Base-by-base conservation (phyloP, 2,888 invertebrate species). In the Patella ulyssiponensis region DNA sequence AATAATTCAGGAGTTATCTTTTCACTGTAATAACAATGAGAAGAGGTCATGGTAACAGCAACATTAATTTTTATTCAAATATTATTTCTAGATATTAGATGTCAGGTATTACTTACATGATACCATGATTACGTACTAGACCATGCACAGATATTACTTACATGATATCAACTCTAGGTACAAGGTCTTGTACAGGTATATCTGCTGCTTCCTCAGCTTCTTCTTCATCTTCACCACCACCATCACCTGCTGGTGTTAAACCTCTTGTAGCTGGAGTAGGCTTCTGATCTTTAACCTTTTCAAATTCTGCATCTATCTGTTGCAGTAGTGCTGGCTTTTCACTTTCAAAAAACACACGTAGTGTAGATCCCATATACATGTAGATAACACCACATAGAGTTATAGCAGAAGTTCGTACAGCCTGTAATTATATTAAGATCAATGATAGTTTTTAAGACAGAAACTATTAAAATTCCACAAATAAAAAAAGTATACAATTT, bases 241-340 rank as follows among this genome's bases (percentile, higher is more conserved):
- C 85, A 23, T 74, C 85, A 17, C 71, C 86, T 20, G 70, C 83
- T 15, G 78, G 71, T 87, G 89, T 85, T 23, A 93, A 82, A 77
- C 95, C 95, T 85, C 95, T 92, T 0, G 93, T 94, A 0, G 96
- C 95, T n/a, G 94, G 93, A 0, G 96, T 96, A 0, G 96, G 95
- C 79, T 94, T 94, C 85, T 95, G 94, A 44, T 95, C 96, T 79
- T 92, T 91, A 71, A 92, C 88, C 91, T 97, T 97, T 79, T 96
- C 96, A 86, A 96, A 94, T 90, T 97, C 97, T 27, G 95, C 93
- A 90, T 96, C 95, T 79, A 98, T 96, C 90, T 96, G 95, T 85
- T 96, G 96, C 71, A 95, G 94, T 0, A 97, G 92, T 0, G 96
- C 95, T 0, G 96, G 94, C 88, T 97, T 98, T 91, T 98, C 98